Evolutionary conservation across 2,888 invertebrate species (phyloP).

Genomic region (Ecdyonurus torrentis): DNA sequence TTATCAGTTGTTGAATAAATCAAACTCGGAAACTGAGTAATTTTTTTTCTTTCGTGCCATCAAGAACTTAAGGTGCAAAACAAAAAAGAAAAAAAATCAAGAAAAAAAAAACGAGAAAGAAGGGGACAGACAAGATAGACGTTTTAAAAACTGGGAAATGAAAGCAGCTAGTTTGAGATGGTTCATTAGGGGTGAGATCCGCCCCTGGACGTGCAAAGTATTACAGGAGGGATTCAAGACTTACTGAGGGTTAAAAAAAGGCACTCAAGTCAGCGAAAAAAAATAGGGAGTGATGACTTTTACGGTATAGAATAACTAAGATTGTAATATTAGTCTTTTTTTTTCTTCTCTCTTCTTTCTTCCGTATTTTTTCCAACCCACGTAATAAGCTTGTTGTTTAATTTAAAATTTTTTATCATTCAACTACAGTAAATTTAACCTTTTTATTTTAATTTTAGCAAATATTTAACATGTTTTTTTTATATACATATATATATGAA

Average conservation of each 20-base stretch:
- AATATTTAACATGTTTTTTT: too few species aligned
- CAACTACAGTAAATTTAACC: too few species aligned
- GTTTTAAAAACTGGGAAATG: background rate
- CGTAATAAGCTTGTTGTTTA: too few species aligned
- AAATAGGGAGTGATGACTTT: background rate
- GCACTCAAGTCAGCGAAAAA: too few species aligned
- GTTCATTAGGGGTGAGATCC: background rate
- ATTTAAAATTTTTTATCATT: too few species aligned
- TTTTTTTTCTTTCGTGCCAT: background rate
- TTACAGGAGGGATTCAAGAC: too few species aligned
- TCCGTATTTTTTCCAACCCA: too few species aligned
- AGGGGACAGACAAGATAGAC: background rate
- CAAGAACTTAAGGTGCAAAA: background rate
- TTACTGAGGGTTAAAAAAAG: background rate
- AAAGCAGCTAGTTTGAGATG: slow-evolving; percentile 3
- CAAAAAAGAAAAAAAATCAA: background rate
- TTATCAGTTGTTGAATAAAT: slow-evolving; percentile 4
- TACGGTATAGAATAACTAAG: background rate
- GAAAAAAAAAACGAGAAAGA: background rate
- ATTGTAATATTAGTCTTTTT: background rate
- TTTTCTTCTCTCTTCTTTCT: too few species aligned
- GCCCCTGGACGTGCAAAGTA: background rate
- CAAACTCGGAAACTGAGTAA: slow-evolving; percentile 2
- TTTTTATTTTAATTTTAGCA: too few species aligned
- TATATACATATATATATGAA: too few species aligned